phyloP scores from a whole-genome alignment of 2,888 invertebrate species.

The Macaria notata region DNA sequence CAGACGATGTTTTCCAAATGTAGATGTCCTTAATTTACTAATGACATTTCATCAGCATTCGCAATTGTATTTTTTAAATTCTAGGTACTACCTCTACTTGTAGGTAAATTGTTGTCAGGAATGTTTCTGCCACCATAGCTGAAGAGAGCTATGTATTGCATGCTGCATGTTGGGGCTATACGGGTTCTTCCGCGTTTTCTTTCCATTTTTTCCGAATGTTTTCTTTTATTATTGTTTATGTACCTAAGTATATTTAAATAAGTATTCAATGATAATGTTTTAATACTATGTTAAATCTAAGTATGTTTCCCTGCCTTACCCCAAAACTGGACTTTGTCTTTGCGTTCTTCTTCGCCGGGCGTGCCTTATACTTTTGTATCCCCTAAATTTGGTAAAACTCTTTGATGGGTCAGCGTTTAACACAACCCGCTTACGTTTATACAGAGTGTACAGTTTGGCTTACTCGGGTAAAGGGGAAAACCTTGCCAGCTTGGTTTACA shows the following conservation, averaged over 20 bases:
- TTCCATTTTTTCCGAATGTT: too few species aligned
- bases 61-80: too few species aligned
- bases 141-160: not conserved
- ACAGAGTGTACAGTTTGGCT: conserved; percentile 54
- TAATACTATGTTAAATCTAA: too few species aligned
- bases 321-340: not conserved
- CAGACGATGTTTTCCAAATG: too few species aligned
- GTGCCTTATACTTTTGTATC: not conserved
- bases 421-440: conserved; percentile 45
- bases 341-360: not conserved
- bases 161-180: conserved; percentile 14
- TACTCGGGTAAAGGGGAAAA: conserved; percentile 48
- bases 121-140: too few species aligned
- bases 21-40: too few species aligned
- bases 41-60: too few species aligned
- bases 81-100: too few species aligned
- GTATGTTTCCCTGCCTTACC: conserved; percentile 2
- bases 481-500: conserved; percentile 50
- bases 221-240: too few species aligned
- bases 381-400: conserved; percentile 19
- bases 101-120: too few species aligned
- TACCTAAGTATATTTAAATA: too few species aligned
- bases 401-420: conserved; percentile 36
- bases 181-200: conserved; percentile 6
- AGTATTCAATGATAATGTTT: too few species aligned